These are phyloP conservation scores for Typhlomys cinereus DNA, from an alignment of 2,113 vertebrate species.

Conservation along the genomic window DNA sequence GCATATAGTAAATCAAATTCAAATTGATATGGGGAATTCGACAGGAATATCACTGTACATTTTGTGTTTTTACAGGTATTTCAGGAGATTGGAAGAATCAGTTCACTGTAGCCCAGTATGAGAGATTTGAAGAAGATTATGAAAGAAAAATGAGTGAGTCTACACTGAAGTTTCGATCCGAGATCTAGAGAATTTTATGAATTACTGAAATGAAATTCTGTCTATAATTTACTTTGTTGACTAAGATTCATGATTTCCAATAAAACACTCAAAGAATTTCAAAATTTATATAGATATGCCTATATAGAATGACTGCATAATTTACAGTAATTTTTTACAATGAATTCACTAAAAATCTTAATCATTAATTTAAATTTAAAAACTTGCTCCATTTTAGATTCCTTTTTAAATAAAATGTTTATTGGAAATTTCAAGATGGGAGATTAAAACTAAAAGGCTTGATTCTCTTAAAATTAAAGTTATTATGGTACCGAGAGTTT, in stretches of 20 bases:
- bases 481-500: background rate
- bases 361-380: background rate
- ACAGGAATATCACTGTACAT: background rate
- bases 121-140: conserved; percentile 81
- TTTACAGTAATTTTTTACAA: background rate
- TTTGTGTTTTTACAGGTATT: conserved; percentile 69
- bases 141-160: conserved; percentile 73
- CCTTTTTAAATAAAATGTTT: background rate
- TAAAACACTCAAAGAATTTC: conserved; percentile 5
- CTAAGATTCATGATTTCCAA: background rate
- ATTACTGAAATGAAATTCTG: background rate
- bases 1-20: background rate
- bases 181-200: conserved; percentile 49
- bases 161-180: conserved; percentile 75
- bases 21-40: no score
- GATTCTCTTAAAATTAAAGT: no score
- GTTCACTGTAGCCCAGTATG: conserved; percentile 82
- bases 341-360: background rate
- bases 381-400: background rate
- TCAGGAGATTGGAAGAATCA: conserved; percentile 84
- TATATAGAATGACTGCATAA: background rate
- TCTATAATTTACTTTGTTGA: background rate
- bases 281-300: background rate
- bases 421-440: background rate
- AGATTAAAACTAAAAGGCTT: background rate